phyloP scores from a whole-genome alignment of 1,140 invertebrate species.

The Drosophila kurseongensis region DNA sequence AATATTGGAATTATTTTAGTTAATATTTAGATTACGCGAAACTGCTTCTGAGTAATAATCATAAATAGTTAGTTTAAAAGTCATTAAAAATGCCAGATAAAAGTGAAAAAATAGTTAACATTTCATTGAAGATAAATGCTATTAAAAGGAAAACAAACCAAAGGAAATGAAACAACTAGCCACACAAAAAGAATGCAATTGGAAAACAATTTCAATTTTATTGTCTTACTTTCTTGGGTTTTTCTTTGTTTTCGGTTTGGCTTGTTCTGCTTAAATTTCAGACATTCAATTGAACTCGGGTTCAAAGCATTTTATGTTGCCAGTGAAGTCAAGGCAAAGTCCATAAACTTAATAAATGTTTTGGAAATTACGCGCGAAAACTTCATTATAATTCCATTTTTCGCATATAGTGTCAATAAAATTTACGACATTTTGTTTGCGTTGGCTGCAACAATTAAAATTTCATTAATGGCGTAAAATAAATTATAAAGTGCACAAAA shows the following conservation, averaged over 20 bases:
- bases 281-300: slow-evolving; percentile 23
- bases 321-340: not conserved
- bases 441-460: slow-evolving; percentile 37
- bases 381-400: slow-evolving; percentile 52
- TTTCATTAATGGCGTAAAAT: slow-evolving; percentile 42
- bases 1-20: too few species aligned
- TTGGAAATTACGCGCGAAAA: slow-evolving; percentile 35
- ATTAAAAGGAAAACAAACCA: not conserved
- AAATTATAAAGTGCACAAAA: slow-evolving; percentile 39
- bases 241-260: slow-evolving; percentile 2
- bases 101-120: not conserved
- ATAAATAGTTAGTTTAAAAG: too few species aligned
- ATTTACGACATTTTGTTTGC: slow-evolving; percentile 46
- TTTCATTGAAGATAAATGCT: not conserved
- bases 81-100: too few species aligned
- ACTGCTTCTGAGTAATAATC: too few species aligned
- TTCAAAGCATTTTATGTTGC: slow-evolving; percentile 9
- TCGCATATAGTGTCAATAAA: slow-evolving; percentile 45
- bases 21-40: too few species aligned
- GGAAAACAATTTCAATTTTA: slow-evolving; percentile 28
- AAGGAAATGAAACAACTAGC: slow-evolving; percentile 6
- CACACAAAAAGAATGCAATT: slow-evolving; percentile 24
- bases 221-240: slow-evolving; percentile 7
- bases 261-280: slow-evolving; percentile 8
- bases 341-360: slow-evolving; percentile 50